Evolutionary conservation across 2,797 vertebrate species (phyloP), one percentile per base, ranked within the genome.

Genomic region (Labroides dimidiatus): DNA sequence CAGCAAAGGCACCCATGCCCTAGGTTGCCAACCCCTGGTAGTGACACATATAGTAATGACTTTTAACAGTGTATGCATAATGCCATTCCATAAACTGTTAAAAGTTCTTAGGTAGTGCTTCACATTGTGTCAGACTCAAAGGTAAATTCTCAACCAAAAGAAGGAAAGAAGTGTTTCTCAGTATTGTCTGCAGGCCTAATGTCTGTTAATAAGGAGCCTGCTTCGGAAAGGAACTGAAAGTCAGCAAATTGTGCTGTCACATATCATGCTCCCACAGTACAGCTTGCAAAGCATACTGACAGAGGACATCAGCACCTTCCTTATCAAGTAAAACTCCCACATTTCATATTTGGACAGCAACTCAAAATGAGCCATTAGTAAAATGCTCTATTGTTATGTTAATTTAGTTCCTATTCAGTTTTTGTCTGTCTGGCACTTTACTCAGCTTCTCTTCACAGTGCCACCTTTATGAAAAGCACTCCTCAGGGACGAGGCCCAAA

Each of bases 381-480:
- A 77, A 85, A 74, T n/a, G 71, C 37, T 55, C 62, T 57, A 73
- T 84, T 88, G 70, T 85, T 80, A 82, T 78, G 84, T 79, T 78
- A 86, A 85, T 88, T 75, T 69, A 58, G 5, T 72, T 80, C 55
- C 11, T 43, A 23, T 54, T 77, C 50, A 33, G 66, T 74, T 83
- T 53, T 64, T 62, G 45, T 68, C 53, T 59, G 57, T 71, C 48
- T 61, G 27, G 36, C 73, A 77, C 20, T 72, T 82, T 75, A 70
- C 42, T 10, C 51, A 47, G 27, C 48, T 71, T 49, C 60, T 64
- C 23, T 20, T 69, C 64, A 8, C 8, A 1, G 4, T 33, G 59
- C 39, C 37, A 12, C 30, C 30, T 63, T 68, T 81, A 47, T 77
- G 52, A 24, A 36, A 16, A 53, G 41, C 27, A 78, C 56, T 72